phyloP scores from a whole-genome alignment of 2,888 invertebrate genomes.

The Chorisops tibialis region DNA sequence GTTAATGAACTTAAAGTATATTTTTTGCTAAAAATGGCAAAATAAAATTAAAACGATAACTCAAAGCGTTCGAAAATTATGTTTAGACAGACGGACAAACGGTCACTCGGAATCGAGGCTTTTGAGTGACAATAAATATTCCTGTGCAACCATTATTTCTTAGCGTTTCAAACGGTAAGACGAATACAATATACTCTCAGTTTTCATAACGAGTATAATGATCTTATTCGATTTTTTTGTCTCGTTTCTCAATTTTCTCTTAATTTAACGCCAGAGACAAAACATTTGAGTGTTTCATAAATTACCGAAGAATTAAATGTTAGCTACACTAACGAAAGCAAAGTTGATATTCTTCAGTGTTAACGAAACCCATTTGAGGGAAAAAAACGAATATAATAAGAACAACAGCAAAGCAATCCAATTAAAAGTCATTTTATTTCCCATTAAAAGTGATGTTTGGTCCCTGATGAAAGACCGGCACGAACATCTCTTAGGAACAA shows the following conservation, averaged over 20 bases:
- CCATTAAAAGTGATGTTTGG: constrained; percentile 27
- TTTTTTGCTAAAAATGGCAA: too few species aligned
- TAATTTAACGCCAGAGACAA: constrained; percentile 20
- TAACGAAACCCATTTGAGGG: background rate
- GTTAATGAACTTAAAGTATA: too few species aligned
- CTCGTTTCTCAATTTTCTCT: background rate
- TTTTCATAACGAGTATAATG: background rate
- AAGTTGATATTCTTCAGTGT: too few species aligned
- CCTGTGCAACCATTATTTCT: too few species aligned
- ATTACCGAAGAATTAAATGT: constrained; percentile 12
- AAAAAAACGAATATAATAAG: constrained; percentile 1
- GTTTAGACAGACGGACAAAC: too few species aligned
- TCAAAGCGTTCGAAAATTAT: too few species aligned
- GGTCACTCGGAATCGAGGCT: too few species aligned
- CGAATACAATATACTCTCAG: too few species aligned
- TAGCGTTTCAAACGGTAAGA: too few species aligned
- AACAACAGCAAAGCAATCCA: constrained; percentile 19
- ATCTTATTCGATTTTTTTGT: background rate
- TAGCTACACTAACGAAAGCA: background rate
- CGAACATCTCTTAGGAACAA: constrained; percentile 28
- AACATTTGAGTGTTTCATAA: constrained; percentile 20
- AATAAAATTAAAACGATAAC: too few species aligned
- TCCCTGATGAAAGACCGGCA: constrained; percentile 25
- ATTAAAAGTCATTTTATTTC: constrained; percentile 27
- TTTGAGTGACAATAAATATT: too few species aligned